Percentiles rank a stretch among this genome's conserved stretches.
Conservation (phyloP, 2,888 invertebrate species). For the Melieria picta region DNA sequence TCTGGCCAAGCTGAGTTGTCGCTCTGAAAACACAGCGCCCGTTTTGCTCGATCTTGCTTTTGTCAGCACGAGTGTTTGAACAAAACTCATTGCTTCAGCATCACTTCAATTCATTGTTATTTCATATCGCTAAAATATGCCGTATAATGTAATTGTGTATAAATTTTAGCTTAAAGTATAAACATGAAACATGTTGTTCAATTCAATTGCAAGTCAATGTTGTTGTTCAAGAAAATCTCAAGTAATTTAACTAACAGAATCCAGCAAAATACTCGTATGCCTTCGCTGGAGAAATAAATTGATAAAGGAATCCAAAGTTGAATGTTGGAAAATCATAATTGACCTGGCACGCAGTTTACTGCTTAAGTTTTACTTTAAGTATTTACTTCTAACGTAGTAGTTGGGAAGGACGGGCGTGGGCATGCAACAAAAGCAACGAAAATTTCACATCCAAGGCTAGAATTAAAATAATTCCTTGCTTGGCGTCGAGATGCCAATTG, state of each 20-base stretch:
- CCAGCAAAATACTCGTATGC: no score
- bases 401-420: neutral
- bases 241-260: no score
- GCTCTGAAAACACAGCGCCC: no score
- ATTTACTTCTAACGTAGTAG: slow-evolving; percentile 1
- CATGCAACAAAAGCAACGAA: slow-evolving; percentile 1
- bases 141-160: slow-evolving; percentile 2
- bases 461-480: slow-evolving; percentile 81
- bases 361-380: neutral
- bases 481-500: slow-evolving; percentile 89
- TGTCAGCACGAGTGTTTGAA: no score
- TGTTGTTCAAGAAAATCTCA: no score
- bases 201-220: no score
- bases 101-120: neutral
- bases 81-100: no score
- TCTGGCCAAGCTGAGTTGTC: no score
- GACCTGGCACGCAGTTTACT: neutral
- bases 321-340: neutral
- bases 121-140: slow-evolving; percentile 4
- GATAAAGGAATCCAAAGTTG: slow-evolving; percentile 3
- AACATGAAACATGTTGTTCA: neutral
- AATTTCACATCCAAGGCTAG: neutral
- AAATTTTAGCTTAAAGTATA: slow-evolving; percentile 6
- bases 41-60: no score
- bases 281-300: slow-evolving; percentile 22